Percentiles rank a stretch among this genome's conserved stretches.
phyloP scores from a whole-genome alignment of 1,140 invertebrate genomes.

The Neotoxoptera formosana region DNA sequence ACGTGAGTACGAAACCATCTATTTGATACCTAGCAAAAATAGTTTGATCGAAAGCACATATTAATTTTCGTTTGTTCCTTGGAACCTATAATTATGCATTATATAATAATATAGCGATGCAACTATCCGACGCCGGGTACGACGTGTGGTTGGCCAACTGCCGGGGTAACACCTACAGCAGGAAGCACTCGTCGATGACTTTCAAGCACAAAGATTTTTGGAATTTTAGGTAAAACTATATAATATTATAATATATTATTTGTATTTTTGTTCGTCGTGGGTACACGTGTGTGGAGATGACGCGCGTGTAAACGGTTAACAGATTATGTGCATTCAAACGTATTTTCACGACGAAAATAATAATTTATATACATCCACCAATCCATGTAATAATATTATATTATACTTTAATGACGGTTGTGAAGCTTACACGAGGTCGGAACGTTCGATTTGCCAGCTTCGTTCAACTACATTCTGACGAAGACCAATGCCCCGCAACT shows the following conservation, averaged over 20 bases:
- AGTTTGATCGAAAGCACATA: neutral
- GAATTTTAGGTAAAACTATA: slow-evolving; percentile 68
- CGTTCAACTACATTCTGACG: slow-evolving; percentile 69
- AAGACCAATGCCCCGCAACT: slow-evolving; percentile 66
- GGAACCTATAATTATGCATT: neutral
- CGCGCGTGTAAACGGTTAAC: neutral
- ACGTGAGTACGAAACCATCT: slow-evolving; percentile 64
- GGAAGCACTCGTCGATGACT: slow-evolving; percentile 66
- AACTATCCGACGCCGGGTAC: slow-evolving; percentile 71
- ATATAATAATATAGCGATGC: slow-evolving; percentile 64
- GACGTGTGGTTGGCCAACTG: slow-evolving; percentile 77
- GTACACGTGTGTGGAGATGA: too few species aligned
- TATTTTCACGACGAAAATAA: neutral
- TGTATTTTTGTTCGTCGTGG: neutral
- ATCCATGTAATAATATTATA: neutral
- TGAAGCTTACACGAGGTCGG: slow-evolving; percentile 72
- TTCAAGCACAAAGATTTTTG: slow-evolving; percentile 68
- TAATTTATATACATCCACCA: neutral
- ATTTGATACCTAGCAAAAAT: neutral
- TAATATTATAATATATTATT: neutral
- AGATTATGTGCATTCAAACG: neutral
- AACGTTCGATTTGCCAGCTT: slow-evolving; percentile 70
- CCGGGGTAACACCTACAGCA: slow-evolving; percentile 73
- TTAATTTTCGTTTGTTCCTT: neutral
- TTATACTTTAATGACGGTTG: neutral